Percentiles rank a stretch among this genome's conserved stretches.
These are phyloP conservation scores for Silvanus unidentatus DNA, from an alignment of 2,888 invertebrate genomes.

Conservation along the genomic window DNA sequence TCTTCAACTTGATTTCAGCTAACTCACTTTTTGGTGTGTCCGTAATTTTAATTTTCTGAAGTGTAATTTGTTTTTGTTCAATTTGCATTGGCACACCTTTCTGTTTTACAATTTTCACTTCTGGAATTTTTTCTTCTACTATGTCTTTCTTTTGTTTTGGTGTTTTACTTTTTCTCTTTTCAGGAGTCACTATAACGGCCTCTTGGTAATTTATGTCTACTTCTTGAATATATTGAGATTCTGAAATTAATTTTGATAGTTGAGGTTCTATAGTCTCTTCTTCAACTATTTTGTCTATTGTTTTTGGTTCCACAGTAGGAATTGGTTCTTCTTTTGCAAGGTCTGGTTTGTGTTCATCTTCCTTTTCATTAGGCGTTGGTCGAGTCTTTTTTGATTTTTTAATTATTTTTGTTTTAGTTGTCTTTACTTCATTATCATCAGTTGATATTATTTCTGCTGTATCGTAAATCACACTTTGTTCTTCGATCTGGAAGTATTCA, in stretches of 20 bases:
- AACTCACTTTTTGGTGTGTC: slow-evolving; percentile 41
- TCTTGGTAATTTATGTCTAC: no score
- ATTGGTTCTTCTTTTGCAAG: slow-evolving; percentile 10
- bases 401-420: slow-evolving; percentile 35
- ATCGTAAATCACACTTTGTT: slow-evolving; percentile 6
- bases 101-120: slow-evolving; percentile 7
- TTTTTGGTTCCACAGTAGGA: no score
- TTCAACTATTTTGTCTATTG: slow-evolving; percentile 15
- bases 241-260: no score
- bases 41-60: slow-evolving; percentile 40
- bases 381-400: slow-evolving; percentile 34
- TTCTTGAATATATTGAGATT: no score
- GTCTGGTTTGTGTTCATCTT: slow-evolving; percentile 17
- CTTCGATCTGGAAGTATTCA: slow-evolving; percentile 5
- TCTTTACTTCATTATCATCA: slow-evolving; percentile 21
- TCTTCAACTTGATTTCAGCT: slow-evolving; percentile 52
- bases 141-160: slow-evolving; percentile 42
- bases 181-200: slow-evolving; percentile 20
- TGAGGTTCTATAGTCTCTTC: no score
- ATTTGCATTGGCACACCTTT: slow-evolving; percentile 17
- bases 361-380: slow-evolving; percentile 27
- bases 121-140: slow-evolving; percentile 11
- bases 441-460: slow-evolving; percentile 31
- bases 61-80: slow-evolving; percentile 28
- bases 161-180: slow-evolving; percentile 36